These are phyloP conservation scores for Umimayanthus chanpuru DNA, from an alignment of 92 coral and sea anemone species.

Conservation along the genomic window DNA sequence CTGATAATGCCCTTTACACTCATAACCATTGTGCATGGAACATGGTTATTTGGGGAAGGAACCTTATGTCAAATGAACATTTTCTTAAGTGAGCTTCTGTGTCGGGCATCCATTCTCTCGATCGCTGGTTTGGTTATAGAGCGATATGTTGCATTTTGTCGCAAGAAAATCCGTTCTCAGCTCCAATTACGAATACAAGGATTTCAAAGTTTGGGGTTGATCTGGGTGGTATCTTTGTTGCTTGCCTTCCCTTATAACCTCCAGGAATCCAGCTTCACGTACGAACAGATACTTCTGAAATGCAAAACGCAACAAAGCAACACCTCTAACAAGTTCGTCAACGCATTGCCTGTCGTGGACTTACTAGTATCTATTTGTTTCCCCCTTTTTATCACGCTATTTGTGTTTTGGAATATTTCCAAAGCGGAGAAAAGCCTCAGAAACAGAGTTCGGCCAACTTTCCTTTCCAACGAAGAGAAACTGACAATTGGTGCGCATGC, in stretches of 20 bases:
- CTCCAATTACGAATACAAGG: background rate
- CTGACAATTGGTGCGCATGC: slow-evolving; percentile 4
- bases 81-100: background rate
- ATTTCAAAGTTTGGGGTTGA: background rate
- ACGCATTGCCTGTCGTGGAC: background rate
- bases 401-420: slow-evolving; percentile 1
- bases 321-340: background rate
- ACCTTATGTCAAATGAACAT: background rate
- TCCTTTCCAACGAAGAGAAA: slow-evolving; percentile 6
- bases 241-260: background rate
- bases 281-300: background rate
- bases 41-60: background rate
- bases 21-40: background rate
- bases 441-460: slow-evolving; percentile 1
- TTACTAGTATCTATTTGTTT: background rate
- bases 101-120: background rate
- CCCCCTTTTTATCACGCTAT: background rate
- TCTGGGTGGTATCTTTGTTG: background rate
- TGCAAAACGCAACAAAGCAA: background rate
- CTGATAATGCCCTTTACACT: slow-evolving; percentile 9
- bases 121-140: background rate
- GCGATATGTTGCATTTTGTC: background rate
- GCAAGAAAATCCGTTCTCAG: background rate
- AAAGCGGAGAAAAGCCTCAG: background rate
- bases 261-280: background rate